These are phyloP conservation scores for Eupithecia pulchellata DNA, from an alignment of 2,888 invertebrate genomes.

Conservation along the genomic window DNA sequence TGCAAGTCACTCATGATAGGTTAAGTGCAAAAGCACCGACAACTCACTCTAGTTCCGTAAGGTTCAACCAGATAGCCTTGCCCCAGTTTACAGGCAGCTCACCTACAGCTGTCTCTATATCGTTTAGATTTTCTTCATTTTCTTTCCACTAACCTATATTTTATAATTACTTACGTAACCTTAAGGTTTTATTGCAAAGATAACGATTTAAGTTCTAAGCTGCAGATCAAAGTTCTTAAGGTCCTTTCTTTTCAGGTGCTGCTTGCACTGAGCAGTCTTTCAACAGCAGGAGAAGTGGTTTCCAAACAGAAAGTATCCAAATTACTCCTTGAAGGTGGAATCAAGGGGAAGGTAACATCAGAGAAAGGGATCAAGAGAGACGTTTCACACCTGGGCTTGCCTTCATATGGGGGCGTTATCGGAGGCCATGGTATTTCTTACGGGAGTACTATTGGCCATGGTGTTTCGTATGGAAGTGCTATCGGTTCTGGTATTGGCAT, in stretches of 20 bases:
- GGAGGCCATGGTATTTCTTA: constrained; percentile 20
- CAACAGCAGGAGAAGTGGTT: constrained; percentile 64
- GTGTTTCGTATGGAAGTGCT: constrained; percentile 16
- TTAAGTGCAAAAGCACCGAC: constrained; percentile 2
- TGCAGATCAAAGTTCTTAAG: background rate
- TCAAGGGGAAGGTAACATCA: constrained; percentile 62
- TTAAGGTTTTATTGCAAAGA: background rate
- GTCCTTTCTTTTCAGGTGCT: constrained; percentile 64
- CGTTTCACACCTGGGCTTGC: constrained; percentile 45
- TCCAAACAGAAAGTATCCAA: constrained; percentile 67
- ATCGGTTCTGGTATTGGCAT: constrained; percentile 24
- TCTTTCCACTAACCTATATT: background rate
- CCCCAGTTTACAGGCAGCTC: constrained; percentile 36
- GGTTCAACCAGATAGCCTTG: constrained; percentile 41
- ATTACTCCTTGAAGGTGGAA: constrained; percentile 67
- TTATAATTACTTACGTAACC: background rate
- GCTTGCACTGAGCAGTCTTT: constrained; percentile 70
- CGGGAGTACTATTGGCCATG: background rate
- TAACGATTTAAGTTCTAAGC: background rate
- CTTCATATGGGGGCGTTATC: constrained; percentile 26
- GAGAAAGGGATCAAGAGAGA: constrained; percentile 74
- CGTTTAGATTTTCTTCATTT: constrained; percentile 4
- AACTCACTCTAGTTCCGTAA: constrained; percentile 40
- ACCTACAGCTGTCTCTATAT: constrained; percentile 27
- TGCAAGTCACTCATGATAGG: background rate